A percentile compares a stretch with the other conserved stretches of the same genome.
phyloP scores from a whole-genome alignment of 2,113 vertebrate genomes.

The Brachyistius frenatus region DNA sequence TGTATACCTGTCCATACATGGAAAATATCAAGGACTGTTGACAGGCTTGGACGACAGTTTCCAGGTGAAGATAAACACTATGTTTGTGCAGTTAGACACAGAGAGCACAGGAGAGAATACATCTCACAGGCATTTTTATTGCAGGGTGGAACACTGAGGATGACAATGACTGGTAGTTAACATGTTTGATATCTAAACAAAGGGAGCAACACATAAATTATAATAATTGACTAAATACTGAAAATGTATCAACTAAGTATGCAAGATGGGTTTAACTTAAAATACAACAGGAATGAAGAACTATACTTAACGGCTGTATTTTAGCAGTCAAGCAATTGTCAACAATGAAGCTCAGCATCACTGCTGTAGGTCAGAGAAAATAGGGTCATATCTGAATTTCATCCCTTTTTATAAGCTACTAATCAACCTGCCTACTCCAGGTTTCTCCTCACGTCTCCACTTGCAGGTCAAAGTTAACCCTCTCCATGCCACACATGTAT shows the following conservation, averaged over 20 bases:
- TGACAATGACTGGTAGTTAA: too few species aligned
- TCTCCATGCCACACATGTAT: conserved; percentile 5
- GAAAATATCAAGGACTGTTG: too few species aligned
- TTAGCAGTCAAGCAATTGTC: background rate
- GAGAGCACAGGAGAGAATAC: background rate
- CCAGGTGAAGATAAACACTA: background rate
- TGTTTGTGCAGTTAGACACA: background rate
- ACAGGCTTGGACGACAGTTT: background rate
- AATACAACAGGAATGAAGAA: background rate
- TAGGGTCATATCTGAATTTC: background rate
- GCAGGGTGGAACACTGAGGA: background rate
- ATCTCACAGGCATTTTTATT: background rate
- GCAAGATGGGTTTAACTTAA: too few species aligned
- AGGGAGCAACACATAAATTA: too few species aligned
- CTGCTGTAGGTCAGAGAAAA: conserved; percentile 1
- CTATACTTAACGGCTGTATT: background rate
- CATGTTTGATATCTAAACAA: too few species aligned
- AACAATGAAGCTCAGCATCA: background rate
- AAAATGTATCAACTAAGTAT: conserved; percentile 1
- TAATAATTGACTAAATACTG: too few species aligned
- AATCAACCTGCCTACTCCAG: conserved; percentile 6
- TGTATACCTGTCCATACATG: too few species aligned
- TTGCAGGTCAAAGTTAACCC: conserved; percentile 30
- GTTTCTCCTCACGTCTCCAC: background rate
- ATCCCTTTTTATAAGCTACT: conserved; percentile 6